Evolutionary conservation across 2,797 vertebrate genomes (phyloP).

Genomic region (Acanthurus leucopareius): DNA sequence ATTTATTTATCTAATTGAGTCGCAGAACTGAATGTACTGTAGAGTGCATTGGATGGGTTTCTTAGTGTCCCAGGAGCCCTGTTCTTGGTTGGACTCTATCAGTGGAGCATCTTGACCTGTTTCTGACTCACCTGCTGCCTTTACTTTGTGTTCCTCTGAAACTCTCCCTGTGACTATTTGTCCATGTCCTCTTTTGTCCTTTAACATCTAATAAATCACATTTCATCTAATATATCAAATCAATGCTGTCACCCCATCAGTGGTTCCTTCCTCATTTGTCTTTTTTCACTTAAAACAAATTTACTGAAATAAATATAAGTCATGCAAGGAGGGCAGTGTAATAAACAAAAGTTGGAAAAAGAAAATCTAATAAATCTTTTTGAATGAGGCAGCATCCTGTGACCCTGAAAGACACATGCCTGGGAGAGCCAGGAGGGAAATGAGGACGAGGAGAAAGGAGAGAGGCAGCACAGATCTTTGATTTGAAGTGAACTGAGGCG

Average conservation of each 20-base stretch:
- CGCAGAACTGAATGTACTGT: constrained; percentile 20
- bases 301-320: constrained; percentile 4
- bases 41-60: constrained; percentile 27
- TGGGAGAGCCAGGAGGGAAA: constrained; percentile 48
- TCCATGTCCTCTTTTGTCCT: constrained; percentile 30
- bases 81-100: constrained; percentile 49
- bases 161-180: constrained; percentile 11
- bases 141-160: constrained; percentile 21
- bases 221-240: neutral
- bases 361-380: constrained; percentile 22
- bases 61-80: constrained; percentile 33
- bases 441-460: constrained; percentile 42
- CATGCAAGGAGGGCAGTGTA: neutral
- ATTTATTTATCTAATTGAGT: constrained; percentile 19
- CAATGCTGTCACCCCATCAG: constrained; percentile 4
- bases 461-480: constrained; percentile 53
- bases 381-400: constrained; percentile 40
- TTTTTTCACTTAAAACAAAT: constrained; percentile 18
- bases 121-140: constrained; percentile 41
- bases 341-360: constrained; percentile 16
- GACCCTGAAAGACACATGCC: constrained; percentile 47
- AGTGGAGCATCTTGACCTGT: constrained; percentile 61
- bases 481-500: constrained; percentile 72
- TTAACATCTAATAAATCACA: constrained; percentile 18
- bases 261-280: constrained; percentile 7